Evolutionary conservation across 2,797 vertebrate species (phyloP), one percentile per base, ranked within the genome.

Genomic region (Pseudochromis fuscus): DNA sequence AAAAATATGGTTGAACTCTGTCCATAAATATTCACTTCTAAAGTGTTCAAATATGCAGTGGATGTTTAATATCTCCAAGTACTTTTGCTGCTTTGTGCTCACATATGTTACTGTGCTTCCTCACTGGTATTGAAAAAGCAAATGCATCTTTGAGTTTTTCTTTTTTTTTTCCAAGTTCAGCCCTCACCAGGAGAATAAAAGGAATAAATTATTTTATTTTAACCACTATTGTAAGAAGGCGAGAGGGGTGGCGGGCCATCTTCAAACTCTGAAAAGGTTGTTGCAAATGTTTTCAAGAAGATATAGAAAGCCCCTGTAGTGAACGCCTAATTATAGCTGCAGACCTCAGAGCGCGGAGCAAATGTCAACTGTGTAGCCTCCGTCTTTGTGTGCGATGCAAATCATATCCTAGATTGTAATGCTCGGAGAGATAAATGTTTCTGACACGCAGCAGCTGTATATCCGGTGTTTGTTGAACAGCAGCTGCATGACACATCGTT

Each of bases 241-340:
- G n/a, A 21, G 9, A 57, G 13, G 13, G 18, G 65, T 30, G 5
- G 16, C 28, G 5, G 3, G 3, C 16, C 27, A 42, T 27, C 8
- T 52, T 51, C 4, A 57, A 61, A 40, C 21, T 37, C 28, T 40
- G 45, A 25, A n/a, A n/a, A n/a, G n/a, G n/a, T n/a, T n/a, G n/a
- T n/a, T n/a, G n/a, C n/a, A n/a, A n/a, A n/a, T n/a, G n/a, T n/a
- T n/a, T n/a, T n/a, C n/a, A n/a, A n/a, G n/a, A n/a, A n/a, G 4
- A 46, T 48, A 38, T 57, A 13, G 27, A n/a, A n/a, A n/a, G n/a
- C n/a, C 38, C 42, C 44, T 46, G 12, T 1, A 18, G 27, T 23
- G 46, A 75, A 45, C 35, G 31, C 28, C 75, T 81, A 40, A 68
- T 73, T 77, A 58, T 30, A 53, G 70, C 55, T 25, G 45, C 52